A percentile compares a stretch with the other conserved stretches of the same genome.
phyloP scores from a whole-genome alignment of 2,888 invertebrate genomes.

The Microdon myrmicae region DNA sequence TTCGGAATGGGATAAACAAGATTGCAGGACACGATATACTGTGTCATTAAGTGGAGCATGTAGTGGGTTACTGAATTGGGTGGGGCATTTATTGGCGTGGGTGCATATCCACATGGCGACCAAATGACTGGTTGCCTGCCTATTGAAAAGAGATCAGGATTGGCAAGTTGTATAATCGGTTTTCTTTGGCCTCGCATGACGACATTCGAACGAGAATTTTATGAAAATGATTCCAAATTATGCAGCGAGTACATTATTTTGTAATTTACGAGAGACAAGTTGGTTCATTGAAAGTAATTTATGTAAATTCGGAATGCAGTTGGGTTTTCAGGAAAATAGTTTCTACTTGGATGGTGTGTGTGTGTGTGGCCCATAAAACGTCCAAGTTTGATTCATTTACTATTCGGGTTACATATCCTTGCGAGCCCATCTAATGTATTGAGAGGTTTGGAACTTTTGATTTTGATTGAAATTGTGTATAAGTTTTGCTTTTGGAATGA shows the following conservation, averaged over 20 bases:
- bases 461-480: too few relatives aligned
- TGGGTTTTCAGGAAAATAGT: conserved; percentile 12
- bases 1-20: conserved; percentile 16
- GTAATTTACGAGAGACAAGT: conserved; percentile 42
- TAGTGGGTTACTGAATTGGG: background rate
- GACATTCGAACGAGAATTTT: conserved; percentile 42
- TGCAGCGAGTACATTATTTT: conserved; percentile 46
- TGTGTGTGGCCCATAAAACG: too few relatives aligned
- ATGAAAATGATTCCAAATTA: conserved; percentile 50
- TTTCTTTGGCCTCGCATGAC: conserved; percentile 23
- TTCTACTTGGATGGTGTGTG: too few relatives aligned
- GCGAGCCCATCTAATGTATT: too few relatives aligned
- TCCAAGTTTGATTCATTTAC: too few relatives aligned
- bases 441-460: too few relatives aligned
- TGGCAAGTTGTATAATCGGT: conserved; percentile 47
- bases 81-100: conserved; percentile 25
- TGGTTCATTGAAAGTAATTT: conserved; percentile 37
- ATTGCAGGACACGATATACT: conserved; percentile 8
- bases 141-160: conserved; percentile 40
- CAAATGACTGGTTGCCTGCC: conserved; percentile 42
- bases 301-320: conserved; percentile 23
- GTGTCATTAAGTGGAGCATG: background rate
- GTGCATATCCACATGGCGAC: conserved; percentile 45
- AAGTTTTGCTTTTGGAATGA: too few relatives aligned
- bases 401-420: too few relatives aligned